Evolutionary conservation across 2,797 vertebrate species (phyloP).

Genomic region (Chelon auratus): DNA sequence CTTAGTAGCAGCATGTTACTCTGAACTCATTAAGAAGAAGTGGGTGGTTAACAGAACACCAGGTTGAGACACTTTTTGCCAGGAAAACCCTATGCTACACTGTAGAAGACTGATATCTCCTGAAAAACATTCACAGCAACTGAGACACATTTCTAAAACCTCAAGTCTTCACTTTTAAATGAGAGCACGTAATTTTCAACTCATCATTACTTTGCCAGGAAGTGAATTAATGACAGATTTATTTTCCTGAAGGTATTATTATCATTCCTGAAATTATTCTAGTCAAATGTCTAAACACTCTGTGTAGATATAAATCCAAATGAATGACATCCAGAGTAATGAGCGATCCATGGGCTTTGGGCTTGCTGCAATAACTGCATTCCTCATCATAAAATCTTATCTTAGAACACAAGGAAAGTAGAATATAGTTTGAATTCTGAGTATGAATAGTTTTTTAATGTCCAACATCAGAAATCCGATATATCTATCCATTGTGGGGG

Average conservation of each 20-base stretch:
- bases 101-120: conserved; percentile 19
- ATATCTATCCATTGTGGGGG: neutral
- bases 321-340: conserved; percentile 34
- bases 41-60: too few relatives aligned
- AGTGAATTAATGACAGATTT: conserved; percentile 56
- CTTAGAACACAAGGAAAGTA: neutral
- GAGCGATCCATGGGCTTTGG: conserved; percentile 19
- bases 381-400: neutral
- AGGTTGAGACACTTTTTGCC: conserved; percentile 9
- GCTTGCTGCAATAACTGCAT: conserved; percentile 8
- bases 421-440: neutral
- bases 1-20: conserved; percentile 10
- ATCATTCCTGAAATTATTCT: conserved; percentile 57
- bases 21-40: too few relatives aligned
- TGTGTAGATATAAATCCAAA: conserved; percentile 43
- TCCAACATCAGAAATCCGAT: neutral
- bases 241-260: conserved; percentile 43
- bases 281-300: conserved; percentile 27
- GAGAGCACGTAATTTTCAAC: conserved; percentile 35
- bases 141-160: conserved; percentile 38
- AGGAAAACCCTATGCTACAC: conserved; percentile 2
- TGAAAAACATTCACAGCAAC: conserved; percentile 10
- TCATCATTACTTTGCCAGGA: conserved; percentile 35
- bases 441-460: neutral
- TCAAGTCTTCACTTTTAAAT: conserved; percentile 32